phyloP scores from a whole-genome alignment of 2,113 vertebrate species.

The Coregonus clupeaformis region DNA sequence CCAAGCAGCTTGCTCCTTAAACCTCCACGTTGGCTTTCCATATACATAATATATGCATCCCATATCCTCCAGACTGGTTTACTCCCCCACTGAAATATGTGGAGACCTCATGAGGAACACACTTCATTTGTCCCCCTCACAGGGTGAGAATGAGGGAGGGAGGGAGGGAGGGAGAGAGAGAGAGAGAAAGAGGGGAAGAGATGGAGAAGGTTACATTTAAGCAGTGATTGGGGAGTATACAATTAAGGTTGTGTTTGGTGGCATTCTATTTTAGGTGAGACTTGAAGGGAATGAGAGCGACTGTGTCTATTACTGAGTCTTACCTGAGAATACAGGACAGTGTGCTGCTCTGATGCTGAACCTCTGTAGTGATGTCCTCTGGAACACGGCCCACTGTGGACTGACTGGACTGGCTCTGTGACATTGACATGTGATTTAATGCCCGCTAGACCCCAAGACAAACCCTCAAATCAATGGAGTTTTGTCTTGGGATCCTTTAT shows the following conservation, averaged over 20 bases:
- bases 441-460: not conserved
- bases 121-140: slow-evolving; percentile 45
- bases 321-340: slow-evolving; percentile 56
- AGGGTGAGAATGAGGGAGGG: slow-evolving; percentile 11
- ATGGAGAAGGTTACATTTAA: slow-evolving; percentile 68
- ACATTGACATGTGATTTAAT: slow-evolving; percentile 19
- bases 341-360: slow-evolving; percentile 34
- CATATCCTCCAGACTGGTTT: slow-evolving; percentile 55
- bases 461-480: not conserved
- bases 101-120: slow-evolving; percentile 45
- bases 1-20: slow-evolving; percentile 66
- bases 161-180: slow-evolving; percentile 3
- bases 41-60: slow-evolving; percentile 70
- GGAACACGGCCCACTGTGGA: slow-evolving; percentile 31
- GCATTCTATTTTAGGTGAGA: slow-evolving; percentile 72
- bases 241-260: slow-evolving; percentile 70
- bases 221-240: slow-evolving; percentile 68
- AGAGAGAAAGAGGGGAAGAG: slow-evolving; percentile 13
- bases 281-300: slow-evolving; percentile 70
- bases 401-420: slow-evolving; percentile 11
- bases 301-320: slow-evolving; percentile 70
- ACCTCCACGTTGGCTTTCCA: slow-evolving; percentile 59
- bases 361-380: slow-evolving; percentile 13
- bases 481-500: not conserved
- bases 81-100: slow-evolving; percentile 51